Conservation (phyloP, 2,113 vertebrate species). For the Entomyzon cyanotis region DNA sequence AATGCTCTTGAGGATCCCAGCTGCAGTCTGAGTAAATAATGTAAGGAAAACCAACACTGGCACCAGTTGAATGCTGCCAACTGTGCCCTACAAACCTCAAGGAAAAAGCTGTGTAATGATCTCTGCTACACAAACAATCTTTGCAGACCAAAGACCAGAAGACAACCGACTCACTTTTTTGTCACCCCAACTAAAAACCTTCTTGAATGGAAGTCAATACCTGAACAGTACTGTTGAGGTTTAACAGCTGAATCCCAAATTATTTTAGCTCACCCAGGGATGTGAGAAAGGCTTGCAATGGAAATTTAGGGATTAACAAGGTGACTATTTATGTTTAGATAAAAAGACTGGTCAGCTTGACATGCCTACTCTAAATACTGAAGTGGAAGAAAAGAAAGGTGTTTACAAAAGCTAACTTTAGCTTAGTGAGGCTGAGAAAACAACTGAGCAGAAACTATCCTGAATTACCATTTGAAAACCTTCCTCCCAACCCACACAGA, state of each 20-base stretch:
- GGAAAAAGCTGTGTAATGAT: not conserved
- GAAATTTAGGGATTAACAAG: not conserved
- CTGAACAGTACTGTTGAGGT: not conserved
- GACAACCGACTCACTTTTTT: not conserved
- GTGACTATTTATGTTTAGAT: not conserved
- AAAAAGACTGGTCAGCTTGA: not conserved
- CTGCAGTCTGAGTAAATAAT: not conserved
- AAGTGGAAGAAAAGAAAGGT: not conserved
- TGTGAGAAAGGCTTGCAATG: not conserved
- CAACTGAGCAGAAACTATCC: not conserved
- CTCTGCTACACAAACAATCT: not conserved
- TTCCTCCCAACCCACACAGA: not conserved
- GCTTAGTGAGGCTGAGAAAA: not conserved
- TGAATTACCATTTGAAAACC: not conserved
- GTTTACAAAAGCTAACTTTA: constrained; percentile 8
- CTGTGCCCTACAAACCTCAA: not conserved
- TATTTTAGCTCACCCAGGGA: not conserved
- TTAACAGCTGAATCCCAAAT: not conserved
- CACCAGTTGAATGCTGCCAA: not conserved
- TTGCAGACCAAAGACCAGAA: not conserved
- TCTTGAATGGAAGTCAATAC: not conserved
- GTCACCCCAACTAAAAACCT: not conserved
- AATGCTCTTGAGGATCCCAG: not conserved
- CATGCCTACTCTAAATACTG: not conserved
- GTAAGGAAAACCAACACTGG: not conserved